Conservation (phyloP, 1,140 invertebrate species). For the Sycophaga agraensis region DNA sequence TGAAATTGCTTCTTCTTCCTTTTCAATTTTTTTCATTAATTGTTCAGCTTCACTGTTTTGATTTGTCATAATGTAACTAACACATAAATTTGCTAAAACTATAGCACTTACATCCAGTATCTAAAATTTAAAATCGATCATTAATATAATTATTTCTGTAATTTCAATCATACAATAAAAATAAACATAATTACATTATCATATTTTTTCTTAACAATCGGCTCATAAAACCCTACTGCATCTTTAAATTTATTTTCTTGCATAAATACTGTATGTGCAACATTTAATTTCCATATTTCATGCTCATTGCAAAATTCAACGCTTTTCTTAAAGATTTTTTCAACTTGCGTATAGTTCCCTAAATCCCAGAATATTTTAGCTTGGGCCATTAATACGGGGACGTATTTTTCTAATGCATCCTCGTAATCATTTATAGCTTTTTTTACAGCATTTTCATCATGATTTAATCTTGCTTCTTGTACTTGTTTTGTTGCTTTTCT, state of each 20-base stretch:
- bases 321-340: constrained; percentile 93
- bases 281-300: constrained; percentile 95
- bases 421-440: constrained; percentile 92
- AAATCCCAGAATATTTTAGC: constrained; percentile 99
- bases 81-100: constrained; percentile 96
- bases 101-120: constrained; percentile 94
- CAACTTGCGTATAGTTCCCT: constrained; percentile 93
- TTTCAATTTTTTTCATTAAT: constrained; percentile 97
- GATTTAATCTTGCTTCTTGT: constrained; percentile 84
- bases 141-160: no score
- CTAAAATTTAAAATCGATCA: constrained; percentile 54
- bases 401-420: constrained; percentile 83
- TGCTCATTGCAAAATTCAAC: constrained; percentile 98
- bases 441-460: constrained; percentile 87
- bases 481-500: constrained; percentile 92
- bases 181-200: constrained; percentile 72
- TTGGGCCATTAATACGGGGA: constrained; percentile 97
- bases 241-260: constrained; percentile 99
- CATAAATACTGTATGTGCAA: constrained; percentile 99
- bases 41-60: constrained; percentile 99
- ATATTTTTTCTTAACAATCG: constrained; percentile 95
- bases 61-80: constrained; percentile 98
- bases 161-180: no score
- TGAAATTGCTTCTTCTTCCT: constrained; percentile 91
- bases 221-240: constrained; percentile 97